Evolutionary conservation across 2,888 invertebrate genomes (phyloP).

Genomic region (Noctuana brunneofusca): DNA sequence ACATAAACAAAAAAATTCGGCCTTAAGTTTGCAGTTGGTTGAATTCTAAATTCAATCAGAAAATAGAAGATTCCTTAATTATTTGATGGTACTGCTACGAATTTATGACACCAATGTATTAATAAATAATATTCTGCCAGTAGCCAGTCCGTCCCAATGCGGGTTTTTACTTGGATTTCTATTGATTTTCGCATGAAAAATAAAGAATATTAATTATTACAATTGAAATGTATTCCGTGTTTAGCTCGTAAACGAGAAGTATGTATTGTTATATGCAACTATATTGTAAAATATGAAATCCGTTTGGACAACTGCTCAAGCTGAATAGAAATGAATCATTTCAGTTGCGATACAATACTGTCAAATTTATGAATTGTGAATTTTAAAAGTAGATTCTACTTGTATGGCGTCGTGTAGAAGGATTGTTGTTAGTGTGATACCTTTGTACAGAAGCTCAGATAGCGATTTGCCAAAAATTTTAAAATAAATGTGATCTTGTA

Average conservation of each 20-base stretch:
- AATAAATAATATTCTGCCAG: conserved; percentile 55
- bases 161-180: conserved; percentile 58
- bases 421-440: conserved; percentile 40
- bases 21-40: too few species aligned
- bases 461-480: conserved; percentile 72
- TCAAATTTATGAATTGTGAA: conserved; percentile 14
- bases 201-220: not conserved
- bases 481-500: conserved; percentile 71
- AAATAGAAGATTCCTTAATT: not conserved
- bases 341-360: not conserved
- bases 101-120: conserved; percentile 67
- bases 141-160: conserved; percentile 68
- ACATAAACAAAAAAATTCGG: too few species aligned
- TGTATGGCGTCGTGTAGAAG: conserved; percentile 32
- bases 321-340: not conserved
- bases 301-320: conserved; percentile 17
- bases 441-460: conserved; percentile 59
- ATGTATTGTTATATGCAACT: not conserved
- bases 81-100: conserved; percentile 42
- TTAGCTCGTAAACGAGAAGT: conserved; percentile 14
- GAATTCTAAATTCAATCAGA: too few species aligned
- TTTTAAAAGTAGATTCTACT: conserved; percentile 15
- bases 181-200: conserved; percentile 24
- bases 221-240: conserved; percentile 7
- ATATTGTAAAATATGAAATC: not conserved